Base-by-base conservation (phyloP, 2,888 invertebrate species). In the Atherix ibis region DNA sequence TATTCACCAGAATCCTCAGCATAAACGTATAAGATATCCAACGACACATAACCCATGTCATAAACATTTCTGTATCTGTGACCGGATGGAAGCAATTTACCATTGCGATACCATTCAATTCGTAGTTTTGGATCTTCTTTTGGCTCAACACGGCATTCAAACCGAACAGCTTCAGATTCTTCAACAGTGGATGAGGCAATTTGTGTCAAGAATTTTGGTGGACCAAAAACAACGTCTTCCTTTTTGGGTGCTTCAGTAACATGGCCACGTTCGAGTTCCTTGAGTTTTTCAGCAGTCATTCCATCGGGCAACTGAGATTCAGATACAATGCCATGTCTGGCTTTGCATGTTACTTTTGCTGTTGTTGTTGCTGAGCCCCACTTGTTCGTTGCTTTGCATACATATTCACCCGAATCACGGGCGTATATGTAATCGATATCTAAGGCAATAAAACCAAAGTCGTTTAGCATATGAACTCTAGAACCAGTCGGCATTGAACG, bases 1-100 rank as follows among this genome's bases (percentile, higher is more conserved):
- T 94, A 94, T 65, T 91, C 91, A 33, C 94, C 94, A 10, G 85
- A 84, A 58, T 94, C 92, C 61, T 92, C 92, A 34, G 83, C 76
- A 57, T 94, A 94, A 5, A 89, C 85, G 50, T 89, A 88, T 14
- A 89, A 61, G 49, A 94, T 89, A 46, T 92, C 91, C 51, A 94
- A 67, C 0, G 88, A 84, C 4, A 92, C 89, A 51, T 82, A 89
- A 34, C 92, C 94, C 76, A 94, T 83, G 51, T 94, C 92, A 51
- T 87, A 85, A 19, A 84, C 76, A 8, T 87, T 85, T 46, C 85
- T 77, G 59, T 87, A 97, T 43, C 97, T 73, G 54, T 92, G 91
- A 5, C 97, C 89, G 36, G 79, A 75, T 6, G 85, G 85, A 44
- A 94, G 66, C 5, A 77, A 67, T 57, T 88, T 85, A 36, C 89